phyloP scores from a whole-genome alignment of 2,113 vertebrate genomes.

The Vulpes lagopus region DNA sequence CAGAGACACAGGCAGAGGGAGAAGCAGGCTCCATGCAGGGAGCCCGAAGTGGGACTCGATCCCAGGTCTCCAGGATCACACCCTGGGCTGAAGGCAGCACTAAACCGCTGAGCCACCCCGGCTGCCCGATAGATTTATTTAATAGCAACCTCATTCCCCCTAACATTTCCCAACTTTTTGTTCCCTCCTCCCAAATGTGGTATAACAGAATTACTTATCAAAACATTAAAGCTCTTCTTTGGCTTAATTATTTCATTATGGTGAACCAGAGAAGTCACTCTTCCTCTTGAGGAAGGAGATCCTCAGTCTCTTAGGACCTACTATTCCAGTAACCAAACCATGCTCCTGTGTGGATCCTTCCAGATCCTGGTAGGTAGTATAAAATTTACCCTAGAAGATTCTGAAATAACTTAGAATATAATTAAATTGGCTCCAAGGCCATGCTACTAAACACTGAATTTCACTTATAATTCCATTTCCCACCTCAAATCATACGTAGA shows the following conservation, averaged over 20 bases:
- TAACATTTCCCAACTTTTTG: neutral
- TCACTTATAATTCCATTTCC: neutral
- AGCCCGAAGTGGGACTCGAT: too few species aligned
- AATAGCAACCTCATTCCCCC: neutral
- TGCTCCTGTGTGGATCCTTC: neutral
- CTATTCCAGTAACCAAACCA: neutral
- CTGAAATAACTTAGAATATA: conserved; percentile 11
- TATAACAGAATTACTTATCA: too few species aligned
- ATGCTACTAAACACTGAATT: neutral
- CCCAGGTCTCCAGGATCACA: too few species aligned
- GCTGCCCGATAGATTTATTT: neutral
- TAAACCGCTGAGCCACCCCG: too few species aligned
- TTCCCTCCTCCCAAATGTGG: too few species aligned
- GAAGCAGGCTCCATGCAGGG: too few species aligned
- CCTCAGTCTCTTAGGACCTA: neutral
- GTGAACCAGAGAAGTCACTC: neutral
- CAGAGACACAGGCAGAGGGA: too few species aligned
- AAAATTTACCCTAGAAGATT: neutral
- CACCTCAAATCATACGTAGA: neutral
- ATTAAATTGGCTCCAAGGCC: neutral
- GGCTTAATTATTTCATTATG: neutral
- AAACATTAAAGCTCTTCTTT: too few species aligned
- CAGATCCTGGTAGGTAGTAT: neutral
- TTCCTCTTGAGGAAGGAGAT: neutral
- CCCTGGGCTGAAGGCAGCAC: too few species aligned